Conservation (phyloP, 2,888 invertebrate species). For the Nipponacmea schrenckii region DNA sequence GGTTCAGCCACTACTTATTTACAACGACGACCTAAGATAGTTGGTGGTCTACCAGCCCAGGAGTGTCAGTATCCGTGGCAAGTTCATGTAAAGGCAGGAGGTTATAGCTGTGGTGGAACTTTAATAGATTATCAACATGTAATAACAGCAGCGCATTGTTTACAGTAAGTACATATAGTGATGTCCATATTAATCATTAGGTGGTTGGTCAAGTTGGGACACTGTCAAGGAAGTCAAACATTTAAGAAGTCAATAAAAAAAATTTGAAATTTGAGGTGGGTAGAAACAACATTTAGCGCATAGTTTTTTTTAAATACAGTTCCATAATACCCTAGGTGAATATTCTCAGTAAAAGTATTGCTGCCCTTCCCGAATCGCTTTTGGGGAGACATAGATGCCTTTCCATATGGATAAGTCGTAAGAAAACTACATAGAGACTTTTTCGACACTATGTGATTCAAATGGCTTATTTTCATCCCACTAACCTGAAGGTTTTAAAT, state of each 20-base stretch:
- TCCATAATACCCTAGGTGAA: no score
- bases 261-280: background rate
- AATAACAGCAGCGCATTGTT: constrained; percentile 1
- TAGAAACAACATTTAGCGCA: background rate
- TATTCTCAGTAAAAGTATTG: no score
- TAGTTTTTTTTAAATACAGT: no score
- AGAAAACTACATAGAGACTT: no score
- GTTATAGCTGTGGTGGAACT: background rate
- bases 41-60: background rate
- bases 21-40: background rate
- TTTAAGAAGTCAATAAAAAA: background rate
- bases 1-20: background rate
- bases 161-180: background rate
- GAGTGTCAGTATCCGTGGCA: background rate
- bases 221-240: no score
- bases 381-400: no score
- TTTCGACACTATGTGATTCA: no score
- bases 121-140: background rate
- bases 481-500: no score
- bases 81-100: background rate
- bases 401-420: no score
- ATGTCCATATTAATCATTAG: background rate
- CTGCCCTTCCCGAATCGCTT: no score
- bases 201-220: background rate
- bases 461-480: no score